Percentiles rank a stretch among this genome's conserved stretches.
These are phyloP conservation scores for Drosophila sproati DNA, from an alignment of 1,140 invertebrate genomes.

Conservation along the genomic window DNA sequence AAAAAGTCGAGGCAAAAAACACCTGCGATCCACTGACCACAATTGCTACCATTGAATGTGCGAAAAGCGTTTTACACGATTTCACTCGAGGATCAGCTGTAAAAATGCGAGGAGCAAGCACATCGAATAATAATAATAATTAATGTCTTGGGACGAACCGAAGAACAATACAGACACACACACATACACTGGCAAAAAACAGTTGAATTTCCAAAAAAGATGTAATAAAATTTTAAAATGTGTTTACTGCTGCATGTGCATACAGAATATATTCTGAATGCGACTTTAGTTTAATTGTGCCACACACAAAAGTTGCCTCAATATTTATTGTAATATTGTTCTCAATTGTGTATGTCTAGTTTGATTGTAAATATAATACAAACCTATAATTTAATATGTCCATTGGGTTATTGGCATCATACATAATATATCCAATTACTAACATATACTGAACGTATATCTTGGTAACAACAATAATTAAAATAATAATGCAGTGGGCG, in stretches of 20 bases:
- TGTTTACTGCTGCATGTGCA: conserved; percentile 39
- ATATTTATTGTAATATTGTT: conserved; percentile 40
- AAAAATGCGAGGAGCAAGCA: conserved; percentile 34
- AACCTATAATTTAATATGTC: conserved; percentile 18
- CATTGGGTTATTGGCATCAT: conserved; percentile 1
- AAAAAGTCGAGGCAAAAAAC: conserved; percentile 41
- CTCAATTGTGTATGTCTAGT: conserved; percentile 37
- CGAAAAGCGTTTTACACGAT: conserved; percentile 1
- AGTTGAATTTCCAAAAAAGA: conserved; percentile 43
- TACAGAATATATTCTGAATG: conserved; percentile 16
- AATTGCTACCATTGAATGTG: conserved; percentile 4
- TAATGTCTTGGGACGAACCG: conserved; percentile 4
- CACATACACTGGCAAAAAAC: conserved; percentile 6
- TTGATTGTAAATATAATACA: conserved; percentile 49
- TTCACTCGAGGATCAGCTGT: conserved; percentile 27
- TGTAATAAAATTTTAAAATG: conserved; percentile 53
- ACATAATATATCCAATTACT: no score
- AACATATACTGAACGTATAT: no score
- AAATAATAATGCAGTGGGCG: no score
- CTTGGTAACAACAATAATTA: no score
- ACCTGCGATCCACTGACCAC: conserved; percentile 39
- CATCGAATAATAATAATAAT: conserved; percentile 21
- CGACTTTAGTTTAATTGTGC: conserved; percentile 42
- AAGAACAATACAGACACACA: conserved; percentile 22
- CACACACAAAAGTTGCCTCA: conserved; percentile 19